phyloP scores from a whole-genome alignment of 2,888 invertebrate species.

The Tiliacea aurago region DNA sequence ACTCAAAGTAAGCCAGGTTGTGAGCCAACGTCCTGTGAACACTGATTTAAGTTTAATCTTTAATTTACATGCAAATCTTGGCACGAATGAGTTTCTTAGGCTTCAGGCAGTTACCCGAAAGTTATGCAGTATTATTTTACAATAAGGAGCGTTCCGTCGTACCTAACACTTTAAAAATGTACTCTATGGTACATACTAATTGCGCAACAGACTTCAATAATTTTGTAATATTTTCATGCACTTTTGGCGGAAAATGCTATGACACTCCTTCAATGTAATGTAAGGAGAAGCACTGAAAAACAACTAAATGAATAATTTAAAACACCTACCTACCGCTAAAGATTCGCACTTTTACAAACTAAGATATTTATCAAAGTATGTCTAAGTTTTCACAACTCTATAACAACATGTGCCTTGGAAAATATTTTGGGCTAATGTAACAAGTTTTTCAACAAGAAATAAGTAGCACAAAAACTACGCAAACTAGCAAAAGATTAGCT shows the following conservation, averaged over 20 bases:
- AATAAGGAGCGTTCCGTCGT: not conserved
- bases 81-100: slow-evolving; percentile 28
- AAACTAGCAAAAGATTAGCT: slow-evolving; percentile 29
- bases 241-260: not conserved
- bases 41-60: slow-evolving; percentile 62
- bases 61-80: slow-evolving; percentile 59
- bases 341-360: not conserved
- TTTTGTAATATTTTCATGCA: not conserved
- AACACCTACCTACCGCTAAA: not conserved
- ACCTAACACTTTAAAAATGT: not conserved
- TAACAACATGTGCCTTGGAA: slow-evolving; percentile 24
- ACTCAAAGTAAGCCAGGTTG: slow-evolving; percentile 20
- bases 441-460: slow-evolving; percentile 29
- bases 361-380: not conserved
- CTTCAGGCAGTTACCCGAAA: not conserved
- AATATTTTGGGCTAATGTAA: slow-evolving; percentile 22
- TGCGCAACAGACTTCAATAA: not conserved
- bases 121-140: slow-evolving; percentile 6
- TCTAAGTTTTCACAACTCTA: not conserved
- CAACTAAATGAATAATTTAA: not conserved
- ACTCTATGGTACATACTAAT: too few relatives aligned
- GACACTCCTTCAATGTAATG: not conserved
- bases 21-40: slow-evolving; percentile 45
- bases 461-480: slow-evolving; percentile 14
- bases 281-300: not conserved